Evolutionary conservation across 2,797 vertebrate genomes (phyloP), one percentile per base, ranked within the genome.

Genomic region (Protonibea diacanthus): DNA sequence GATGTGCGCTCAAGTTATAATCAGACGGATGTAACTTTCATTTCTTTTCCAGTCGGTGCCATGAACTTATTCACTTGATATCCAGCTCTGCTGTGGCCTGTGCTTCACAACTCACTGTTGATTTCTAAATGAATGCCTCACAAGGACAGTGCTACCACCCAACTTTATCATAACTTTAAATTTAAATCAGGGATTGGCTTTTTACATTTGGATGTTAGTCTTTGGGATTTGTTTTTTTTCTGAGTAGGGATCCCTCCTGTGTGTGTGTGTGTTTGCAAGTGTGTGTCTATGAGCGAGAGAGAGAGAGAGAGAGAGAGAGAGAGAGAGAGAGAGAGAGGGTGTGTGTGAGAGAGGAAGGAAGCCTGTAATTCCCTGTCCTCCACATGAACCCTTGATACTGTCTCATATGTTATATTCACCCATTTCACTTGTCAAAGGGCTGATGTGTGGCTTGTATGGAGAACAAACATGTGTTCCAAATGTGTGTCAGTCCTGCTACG

Each of bases 391-490:
- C 89, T 72, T 42, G 71, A 81, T 90, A 89, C 85, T 86, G 83
- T 88, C 87, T 83, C 86, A 93, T 92, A 85, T 89, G 85, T 93
- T 92, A 91, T 78, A 84, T 88, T 90, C 82, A 68, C 49, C 89
- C 90, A 86, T 91, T 93, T 86, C 68, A 69, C 89, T 86, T 92
- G 90, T 92, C 91, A 92, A 66, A 82, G 42, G 78, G 48, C 78
- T 93, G 87, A 93, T 92, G 78, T 88, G 90, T 84, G 83, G 86
- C 87, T 82, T 81, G 80, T 90, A 80, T 76, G 67, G 76, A 91
- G 88, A 92, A 87, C 84, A 92, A 91, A 93, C 85, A 92, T 89
- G 85, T 84, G 88, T 72, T 92, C 71, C 71, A 87, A 91, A 91
- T 90, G 89, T 90, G 87, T 86, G 80, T 87, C 80, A 84, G 87